Percentiles rank a stretch among this genome's conserved stretches.
These are phyloP conservation scores for Aphelocoma californica DNA, from an alignment of 2,797 vertebrate species.

Conservation along the genomic window DNA sequence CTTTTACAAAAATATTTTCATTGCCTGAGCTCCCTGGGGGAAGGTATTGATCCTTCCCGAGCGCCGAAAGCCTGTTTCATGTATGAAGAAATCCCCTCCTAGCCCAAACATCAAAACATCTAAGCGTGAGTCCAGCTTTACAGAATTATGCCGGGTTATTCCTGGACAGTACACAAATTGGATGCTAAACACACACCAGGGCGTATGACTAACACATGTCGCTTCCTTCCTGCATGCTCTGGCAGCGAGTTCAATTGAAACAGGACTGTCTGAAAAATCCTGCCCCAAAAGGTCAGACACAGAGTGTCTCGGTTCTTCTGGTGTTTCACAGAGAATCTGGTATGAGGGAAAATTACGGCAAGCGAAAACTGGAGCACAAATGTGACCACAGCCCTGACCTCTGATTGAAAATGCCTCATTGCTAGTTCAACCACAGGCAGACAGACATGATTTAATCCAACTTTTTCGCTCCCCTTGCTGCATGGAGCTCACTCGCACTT, in stretches of 20 bases:
- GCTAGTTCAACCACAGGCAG: conserved; percentile 47
- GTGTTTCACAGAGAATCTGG: conserved; percentile 25
- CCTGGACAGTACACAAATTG: conserved; percentile 53
- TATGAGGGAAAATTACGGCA: conserved; percentile 57
- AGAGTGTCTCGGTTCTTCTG: conserved; percentile 19
- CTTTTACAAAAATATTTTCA: conserved; percentile 45
- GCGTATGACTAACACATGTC: conserved; percentile 74
- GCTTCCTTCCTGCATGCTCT: conserved; percentile 74
- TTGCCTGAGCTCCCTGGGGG: not conserved
- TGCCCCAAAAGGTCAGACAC: conserved; percentile 60
- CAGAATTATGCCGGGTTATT: conserved; percentile 27
- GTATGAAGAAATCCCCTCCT: conserved; percentile 48
- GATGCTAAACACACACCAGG: conserved; percentile 70
- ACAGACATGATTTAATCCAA: conserved; percentile 60
- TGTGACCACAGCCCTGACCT: conserved; percentile 67
- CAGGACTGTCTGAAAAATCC: conserved; percentile 61
- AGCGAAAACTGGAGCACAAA: conserved; percentile 55
- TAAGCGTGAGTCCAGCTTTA: conserved; percentile 1
- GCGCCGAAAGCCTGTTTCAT: conserved; percentile 5
- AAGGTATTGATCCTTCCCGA: not conserved
- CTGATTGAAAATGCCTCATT: conserved; percentile 52
- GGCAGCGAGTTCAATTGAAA: conserved; percentile 62
- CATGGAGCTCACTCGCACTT: not conserved
- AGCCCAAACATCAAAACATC: conserved; percentile 51
- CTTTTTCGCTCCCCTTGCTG: conserved; percentile 19